Conservation (phyloP, 2,113 vertebrate genomes). For the Mobula birostris region DNA sequence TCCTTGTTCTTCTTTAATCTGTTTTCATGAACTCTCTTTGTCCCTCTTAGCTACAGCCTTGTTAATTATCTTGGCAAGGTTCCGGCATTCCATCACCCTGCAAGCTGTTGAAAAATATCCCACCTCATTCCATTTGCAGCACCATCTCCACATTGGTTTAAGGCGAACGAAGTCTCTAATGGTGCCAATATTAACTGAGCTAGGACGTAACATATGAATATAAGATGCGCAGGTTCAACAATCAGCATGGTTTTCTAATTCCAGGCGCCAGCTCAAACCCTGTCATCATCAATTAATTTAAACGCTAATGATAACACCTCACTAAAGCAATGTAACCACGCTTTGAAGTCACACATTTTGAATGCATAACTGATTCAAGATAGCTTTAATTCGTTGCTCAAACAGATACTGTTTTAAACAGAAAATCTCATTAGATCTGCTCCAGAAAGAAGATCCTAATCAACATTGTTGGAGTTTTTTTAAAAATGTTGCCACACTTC, state of each 20-base stretch:
- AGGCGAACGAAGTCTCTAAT: not conserved
- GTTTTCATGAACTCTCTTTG: not conserved
- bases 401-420: not conserved
- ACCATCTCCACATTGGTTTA: not conserved
- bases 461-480: not conserved
- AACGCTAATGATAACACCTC: slow-evolving; percentile 25
- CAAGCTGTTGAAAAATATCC: not conserved
- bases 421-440: not conserved
- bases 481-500: not conserved
- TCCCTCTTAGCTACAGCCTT: not conserved
- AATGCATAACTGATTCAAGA: not conserved
- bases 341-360: not conserved
- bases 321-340: not conserved
- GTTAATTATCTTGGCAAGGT: slow-evolving; percentile 17
- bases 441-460: not conserved
- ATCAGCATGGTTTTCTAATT: slow-evolving; percentile 1
- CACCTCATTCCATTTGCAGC: not conserved
- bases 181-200: not conserved
- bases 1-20: not conserved
- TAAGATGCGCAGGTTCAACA: not conserved
- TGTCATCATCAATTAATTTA: slow-evolving; percentile 26
- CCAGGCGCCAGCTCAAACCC: not conserved
- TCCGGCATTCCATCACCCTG: not conserved
- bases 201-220: not conserved
- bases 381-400: not conserved